These are phyloP conservation scores for Hemithea aestivaria DNA, from an alignment of 2,888 invertebrate species.

Conservation along the genomic window DNA sequence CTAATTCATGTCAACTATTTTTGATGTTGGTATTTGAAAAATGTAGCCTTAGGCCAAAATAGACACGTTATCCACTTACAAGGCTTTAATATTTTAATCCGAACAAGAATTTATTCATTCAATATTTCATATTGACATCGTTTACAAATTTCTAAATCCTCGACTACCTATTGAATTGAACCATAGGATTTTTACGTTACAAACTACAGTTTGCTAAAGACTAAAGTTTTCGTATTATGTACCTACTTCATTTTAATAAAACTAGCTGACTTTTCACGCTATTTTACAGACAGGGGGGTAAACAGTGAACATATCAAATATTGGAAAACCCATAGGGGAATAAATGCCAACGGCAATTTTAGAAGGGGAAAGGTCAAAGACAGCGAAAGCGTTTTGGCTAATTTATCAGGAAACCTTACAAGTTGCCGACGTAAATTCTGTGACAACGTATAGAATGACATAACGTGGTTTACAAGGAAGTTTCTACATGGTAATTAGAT, in stretches of 20 bases:
- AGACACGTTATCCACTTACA: no score
- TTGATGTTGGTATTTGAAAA: no score
- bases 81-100: no score
- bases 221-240: no score
- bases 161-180: no score
- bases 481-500: slow-evolving; percentile 42
- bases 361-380: slow-evolving; percentile 34
- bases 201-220: no score
- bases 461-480: slow-evolving; percentile 27
- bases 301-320: slow-evolving; percentile 29
- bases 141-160: no score
- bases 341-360: slow-evolving; percentile 35
- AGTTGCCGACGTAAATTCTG: slow-evolving; percentile 26
- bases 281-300: slow-evolving; percentile 19
- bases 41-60: no score
- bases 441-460: slow-evolving; percentile 25
- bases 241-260: slow-evolving; percentile 3
- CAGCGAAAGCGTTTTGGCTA: slow-evolving; percentile 19
- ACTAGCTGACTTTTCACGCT: slow-evolving; percentile 20
- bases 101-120: no score
- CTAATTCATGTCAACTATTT: no score
- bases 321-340: slow-evolving; percentile 33
- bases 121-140: no score
- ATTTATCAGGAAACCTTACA: slow-evolving; percentile 31
- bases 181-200: no score